Base-by-base conservation (phyloP, 1,140 invertebrate genomes). In the Thaumatotibia leucotreta region DNA sequence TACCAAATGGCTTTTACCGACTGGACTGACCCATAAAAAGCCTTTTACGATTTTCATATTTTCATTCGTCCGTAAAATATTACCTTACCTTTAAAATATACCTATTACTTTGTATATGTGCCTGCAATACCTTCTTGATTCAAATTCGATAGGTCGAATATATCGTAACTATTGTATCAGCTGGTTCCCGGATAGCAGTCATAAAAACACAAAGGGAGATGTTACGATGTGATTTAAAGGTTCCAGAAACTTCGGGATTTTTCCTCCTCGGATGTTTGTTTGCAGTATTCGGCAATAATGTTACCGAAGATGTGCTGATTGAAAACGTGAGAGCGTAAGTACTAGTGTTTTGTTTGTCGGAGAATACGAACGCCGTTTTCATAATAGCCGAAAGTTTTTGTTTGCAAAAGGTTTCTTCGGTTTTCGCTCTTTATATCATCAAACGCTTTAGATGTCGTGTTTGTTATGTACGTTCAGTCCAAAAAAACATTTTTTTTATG, bases 121-220 rank as follows among this genome's bases (percentile, higher is more conserved):
- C 52, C 50, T 54, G 23, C 3, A 58, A 27, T 27, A 11, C 14
- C 14, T 27, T 29, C 23, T 5, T 29, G 20, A 58, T 58, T 58
- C 52, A 27, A 58, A 58, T 58, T n/a, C 52, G 52, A 58, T 58
- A 31, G 52, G 52, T 58, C 52, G 52, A 31, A 58, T 58, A 58
- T 58, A 58, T 17, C 52, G 52, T 58, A 58, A 17, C 39, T 45
- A 45, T 45, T 45, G 52, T 58, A 58, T 58, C 52, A 58, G 52
- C 52, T 58, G 52, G n/a, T 58, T 54, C 52, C 27, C 52, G 52
- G 52, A 58, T 58, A 58, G 23, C 52, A 58, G 52, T 58, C 52
- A 58, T 58, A 58, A 58, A 58, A 58, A 58, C 52, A 58, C 52
- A 58, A 58, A 58, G 23, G 52, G 52, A 58, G 52, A 58, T 58